Base-by-base conservation (phyloP, 2,888 invertebrate genomes). In the Caenorhabditis becei region DNA sequence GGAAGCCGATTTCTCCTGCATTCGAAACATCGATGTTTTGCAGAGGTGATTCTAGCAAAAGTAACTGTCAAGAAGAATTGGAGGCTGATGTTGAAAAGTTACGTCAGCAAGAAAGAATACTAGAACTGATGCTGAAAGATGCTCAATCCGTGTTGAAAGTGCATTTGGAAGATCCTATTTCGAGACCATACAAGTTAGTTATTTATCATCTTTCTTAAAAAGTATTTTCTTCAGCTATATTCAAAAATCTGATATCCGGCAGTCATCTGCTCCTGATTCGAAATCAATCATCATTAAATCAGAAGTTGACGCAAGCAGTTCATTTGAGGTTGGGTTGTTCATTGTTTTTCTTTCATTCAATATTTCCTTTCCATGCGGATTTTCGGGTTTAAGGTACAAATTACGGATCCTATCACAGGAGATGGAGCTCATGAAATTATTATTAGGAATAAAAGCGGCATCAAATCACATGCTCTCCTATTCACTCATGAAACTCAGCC, bases 201-300 rank as follows among this genome's bases (percentile, higher is more conserved):
- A 26, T 53, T 26, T 24, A 23, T 16, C 20, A 4, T 49, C 20
- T 51, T 51, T 23, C 11, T 24, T 24, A 1, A 51, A 51, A 23
- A 24, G 24, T 24, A 11, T 2, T 10, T 2, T 26, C 3, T 56
- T 18, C 11, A 74, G 74, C 47, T 74, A 74, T 23, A n/a, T 74
- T 20, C 26, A 18, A 4, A 74, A 74, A 59, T 28, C 47, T 10
- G 66, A 74, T 16, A 44, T 74, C 0, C 49, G 66, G 16, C 35
- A 44, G 2, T 51, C 74, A 0, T 35, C 63, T 1, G 49, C 58
- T 20, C 28, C 37, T 0, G 20, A 59, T 4, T 26, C 59, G n/a
- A 74, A 74, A 53, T 65, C 65, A 2, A 74, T 74, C 7, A 59
- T 74, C n/a, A 18, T 74, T 4, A 74, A 74, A 20, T 51, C 74